Evolutionary conservation across 2,797 vertebrate genomes (phyloP), one percentile per base, ranked within the genome.

Genomic region (Fistularia commersonii): DNA sequence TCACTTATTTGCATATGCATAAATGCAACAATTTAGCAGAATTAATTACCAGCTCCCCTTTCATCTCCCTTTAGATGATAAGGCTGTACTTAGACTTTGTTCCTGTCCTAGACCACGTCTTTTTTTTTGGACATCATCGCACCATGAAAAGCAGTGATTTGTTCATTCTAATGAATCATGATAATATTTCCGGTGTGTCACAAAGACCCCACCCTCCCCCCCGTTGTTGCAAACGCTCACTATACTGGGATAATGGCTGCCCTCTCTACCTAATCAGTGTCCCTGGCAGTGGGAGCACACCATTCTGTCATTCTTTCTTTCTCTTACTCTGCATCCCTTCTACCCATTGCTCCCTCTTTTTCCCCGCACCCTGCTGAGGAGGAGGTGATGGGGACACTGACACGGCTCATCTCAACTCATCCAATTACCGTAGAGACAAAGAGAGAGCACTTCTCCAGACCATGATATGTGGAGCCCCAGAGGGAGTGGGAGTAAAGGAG

Each of bases 361-460:
- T 65, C 72, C 61, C 71, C 57, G 72, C 75, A 60, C 75, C 74
- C 72, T 60, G 60, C 72, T 41, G 78, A 70, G 74, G 70, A 83
- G 79, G 76, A 66, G 83, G 81, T 85, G 86, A 85, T 68, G 51
- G 70, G 73, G 79, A 85, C 82, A 77, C 77, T 76, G 80, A 83
- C 83, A 84, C 68, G 55, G 69, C 74, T 84, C 74, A 34, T 69
- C 80, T 84, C 82, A 82, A 82, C 84, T 83, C 83, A 75, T 77
- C 85, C 82, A 87, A 86, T 89, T 89, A 88, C 80, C 57, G 62
- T 54, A 63, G 76, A 84, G 81, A 85, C 79, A 84, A 86, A 84
- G 77, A 80, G 67, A 69, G 63, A n/a, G 64, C 80, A 74, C 72
- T 77, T 72, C 64, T 60, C 63, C 7, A 23, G 65, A 66, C 76